Percentiles rank a stretch among this genome's conserved stretches.
phyloP scores from a whole-genome alignment of 2,888 invertebrate genomes.

The Cremastinae sp. region DNA sequence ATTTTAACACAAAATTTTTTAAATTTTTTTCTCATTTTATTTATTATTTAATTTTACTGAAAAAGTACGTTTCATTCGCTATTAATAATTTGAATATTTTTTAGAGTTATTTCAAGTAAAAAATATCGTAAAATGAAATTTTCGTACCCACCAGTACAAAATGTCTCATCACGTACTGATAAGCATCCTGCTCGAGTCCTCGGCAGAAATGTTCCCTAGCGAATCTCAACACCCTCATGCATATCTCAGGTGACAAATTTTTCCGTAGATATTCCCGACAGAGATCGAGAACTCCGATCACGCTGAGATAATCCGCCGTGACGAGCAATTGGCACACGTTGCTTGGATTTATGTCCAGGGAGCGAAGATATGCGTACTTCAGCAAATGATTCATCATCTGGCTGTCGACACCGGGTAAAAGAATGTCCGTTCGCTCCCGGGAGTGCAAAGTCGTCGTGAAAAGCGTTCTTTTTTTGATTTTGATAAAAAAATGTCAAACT shows the following conservation, averaged over 20 bases:
- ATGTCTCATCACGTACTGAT: slow-evolving; percentile 87
- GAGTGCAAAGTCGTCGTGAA: slow-evolving; percentile 91
- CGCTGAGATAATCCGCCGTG: slow-evolving; percentile 93
- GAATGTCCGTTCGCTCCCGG: slow-evolving; percentile 85
- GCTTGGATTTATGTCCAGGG: slow-evolving; percentile 87
- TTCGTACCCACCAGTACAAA: slow-evolving; percentile 83
- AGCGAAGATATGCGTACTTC: slow-evolving; percentile 92
- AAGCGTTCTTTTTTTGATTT: slow-evolving; percentile 83
- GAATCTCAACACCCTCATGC: slow-evolving; percentile 92
- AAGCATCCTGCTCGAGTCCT: slow-evolving; percentile 86
- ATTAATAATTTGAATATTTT: no score
- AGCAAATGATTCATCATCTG: slow-evolving; percentile 90
- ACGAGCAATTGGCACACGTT: slow-evolving; percentile 92
- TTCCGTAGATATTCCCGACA: slow-evolving; percentile 89
- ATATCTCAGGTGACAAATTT: slow-evolving; percentile 88
- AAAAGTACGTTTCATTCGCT: no score
- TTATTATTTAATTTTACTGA: no score
- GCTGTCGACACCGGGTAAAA: slow-evolving; percentile 88
- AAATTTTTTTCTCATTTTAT: no score
- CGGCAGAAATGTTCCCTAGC: slow-evolving; percentile 89
- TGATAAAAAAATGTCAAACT: no score
- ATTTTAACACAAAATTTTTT: not conserved
- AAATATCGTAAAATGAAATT: not conserved
- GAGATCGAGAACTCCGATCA: slow-evolving; percentile 89
- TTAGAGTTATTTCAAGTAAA: no score